These are phyloP conservation scores for Acanthurus tractus DNA, from an alignment of 2,797 vertebrate genomes.

Conservation along the genomic window DNA sequence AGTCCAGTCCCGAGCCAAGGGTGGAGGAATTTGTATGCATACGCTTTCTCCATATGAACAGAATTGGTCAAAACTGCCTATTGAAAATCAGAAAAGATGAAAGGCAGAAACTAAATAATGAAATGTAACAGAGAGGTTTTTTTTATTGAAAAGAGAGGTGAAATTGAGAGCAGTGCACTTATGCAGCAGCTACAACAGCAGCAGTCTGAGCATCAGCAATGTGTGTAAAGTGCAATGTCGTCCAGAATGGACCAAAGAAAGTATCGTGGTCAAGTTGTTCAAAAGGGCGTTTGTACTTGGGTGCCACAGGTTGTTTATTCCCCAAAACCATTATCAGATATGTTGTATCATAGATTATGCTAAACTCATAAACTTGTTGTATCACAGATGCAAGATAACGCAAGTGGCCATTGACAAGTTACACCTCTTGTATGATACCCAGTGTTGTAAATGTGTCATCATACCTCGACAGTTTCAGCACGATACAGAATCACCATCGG, in stretches of 20 bases:
- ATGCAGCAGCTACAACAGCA: background rate
- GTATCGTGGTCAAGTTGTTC: background rate
- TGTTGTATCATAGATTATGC: too few relatives aligned
- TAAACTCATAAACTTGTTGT: background rate
- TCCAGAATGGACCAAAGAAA: too few relatives aligned
- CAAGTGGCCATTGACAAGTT: background rate
- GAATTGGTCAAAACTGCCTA: conserved; percentile 89
- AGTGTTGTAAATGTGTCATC: background rate
- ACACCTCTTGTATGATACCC: too few relatives aligned
- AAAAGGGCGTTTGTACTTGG: background rate
- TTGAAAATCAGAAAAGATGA: background rate
- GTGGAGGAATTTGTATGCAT: conserved; percentile 89
- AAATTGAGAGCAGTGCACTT: background rate
- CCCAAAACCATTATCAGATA: too few relatives aligned
- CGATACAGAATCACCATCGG: conserved; percentile 88
- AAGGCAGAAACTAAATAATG: background rate
- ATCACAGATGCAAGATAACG: background rate
- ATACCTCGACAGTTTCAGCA: conserved; percentile 91
- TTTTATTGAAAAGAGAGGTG: background rate
- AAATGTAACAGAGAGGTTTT: background rate
- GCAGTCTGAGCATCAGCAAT: background rate
- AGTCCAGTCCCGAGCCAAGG: conserved; percentile 96
- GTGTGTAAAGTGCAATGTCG: background rate
- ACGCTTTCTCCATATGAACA: conserved; percentile 90
- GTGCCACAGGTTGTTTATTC: too few relatives aligned